phyloP scores from a whole-genome alignment of 1,140 invertebrate species.

The Zelostemma sp. region DNA sequence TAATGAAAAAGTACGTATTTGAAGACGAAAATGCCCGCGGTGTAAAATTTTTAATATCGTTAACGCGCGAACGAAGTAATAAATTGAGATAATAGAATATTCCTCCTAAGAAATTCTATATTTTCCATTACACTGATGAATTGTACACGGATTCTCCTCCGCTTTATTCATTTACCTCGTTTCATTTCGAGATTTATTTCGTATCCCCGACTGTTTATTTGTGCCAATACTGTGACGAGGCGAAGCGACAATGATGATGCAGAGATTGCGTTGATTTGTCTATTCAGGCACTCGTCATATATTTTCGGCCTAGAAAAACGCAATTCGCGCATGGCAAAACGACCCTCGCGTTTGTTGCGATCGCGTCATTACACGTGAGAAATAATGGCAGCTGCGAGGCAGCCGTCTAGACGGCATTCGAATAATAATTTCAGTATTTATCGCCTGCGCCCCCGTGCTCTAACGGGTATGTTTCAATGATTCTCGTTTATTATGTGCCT shows the following conservation, averaged over 20 bases:
- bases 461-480: conserved; percentile 43
- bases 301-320: conserved; percentile 40
- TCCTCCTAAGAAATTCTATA: too few species aligned
- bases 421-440: conserved; percentile 52
- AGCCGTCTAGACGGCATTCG: conserved; percentile 48
- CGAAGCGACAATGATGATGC: conserved; percentile 12
- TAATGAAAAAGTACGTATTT: conserved; percentile 21
- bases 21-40: neutral
- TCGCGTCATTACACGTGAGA: conserved; percentile 51
- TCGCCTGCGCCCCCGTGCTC: conserved; percentile 42
- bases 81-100: too few species aligned
- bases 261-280: conserved; percentile 29
- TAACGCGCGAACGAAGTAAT: neutral
- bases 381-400: conserved; percentile 48
- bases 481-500: conserved; percentile 47
- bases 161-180: too few species aligned
- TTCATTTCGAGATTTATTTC: too few species aligned
- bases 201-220: neutral
- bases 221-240: conserved; percentile 1
- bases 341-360: conserved; percentile 39
- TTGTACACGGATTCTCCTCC: too few species aligned
- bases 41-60: neutral
- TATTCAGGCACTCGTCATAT: conserved; percentile 40
- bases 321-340: conserved; percentile 37
- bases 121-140: too few species aligned